Evolutionary conservation across 1,140 invertebrate genomes (phyloP), one percentile per base, ranked within the genome.

Genomic region (Apis cerana): DNA sequence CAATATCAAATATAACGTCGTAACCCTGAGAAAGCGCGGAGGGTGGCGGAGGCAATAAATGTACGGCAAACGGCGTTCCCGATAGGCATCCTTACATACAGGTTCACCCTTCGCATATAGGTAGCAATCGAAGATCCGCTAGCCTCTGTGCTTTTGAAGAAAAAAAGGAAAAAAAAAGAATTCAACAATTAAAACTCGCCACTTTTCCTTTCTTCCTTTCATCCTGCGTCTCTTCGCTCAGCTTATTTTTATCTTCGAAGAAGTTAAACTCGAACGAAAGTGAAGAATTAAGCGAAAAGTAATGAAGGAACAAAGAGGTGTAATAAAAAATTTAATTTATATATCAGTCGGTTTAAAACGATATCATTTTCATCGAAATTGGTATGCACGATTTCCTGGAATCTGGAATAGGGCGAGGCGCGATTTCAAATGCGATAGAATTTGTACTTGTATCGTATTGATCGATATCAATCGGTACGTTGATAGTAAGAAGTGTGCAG

Each of bases 1-100:
- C 92, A 94, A 94, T 94, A 94, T 94, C 92, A 93, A 94, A 94
- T 94, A 94, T 94, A 94, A 94, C 92, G 91, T 93, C 93, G 91
- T 92, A 93, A 90, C 91, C 90, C 89, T 67, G 86, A 85, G 89
- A 89, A 90, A 88, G 84, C 86, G 89, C 83, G 86, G 86, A 90
- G 91, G 89, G 87, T 90, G 88, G 86, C 68, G 76, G 86, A 87
- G 90, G 93, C 93, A 93, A 94, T 94, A 94, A 94, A 94, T 93
- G 92, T 94, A 94, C 92, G 91, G 92, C 89, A 92, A 94, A 94
- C 93, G 92, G 91, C 90, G 92, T 84, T 90, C 78, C 88, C 92
- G 92, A 93, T 92, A 92, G 90, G 91, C 90, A 89, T 89, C 88
- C 91, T 80, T 91, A 72, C 89, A 85, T 89, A 89, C 85, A 89